Base-by-base conservation (phyloP, 2,797 vertebrate species). In the Sparidentex hasta region DNA sequence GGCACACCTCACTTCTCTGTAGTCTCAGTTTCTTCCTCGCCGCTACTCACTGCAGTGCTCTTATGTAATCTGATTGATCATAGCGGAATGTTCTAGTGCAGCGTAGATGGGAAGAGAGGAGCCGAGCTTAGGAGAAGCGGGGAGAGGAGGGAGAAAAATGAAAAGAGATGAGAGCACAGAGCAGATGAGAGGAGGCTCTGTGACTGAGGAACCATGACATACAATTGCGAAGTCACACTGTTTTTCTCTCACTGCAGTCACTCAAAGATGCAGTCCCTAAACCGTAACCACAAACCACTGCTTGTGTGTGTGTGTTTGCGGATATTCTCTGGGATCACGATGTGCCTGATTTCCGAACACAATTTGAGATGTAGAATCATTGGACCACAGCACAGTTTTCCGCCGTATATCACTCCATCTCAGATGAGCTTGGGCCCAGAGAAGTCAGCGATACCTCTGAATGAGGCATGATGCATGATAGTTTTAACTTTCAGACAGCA, bases 31-130 rank as follows among this genome's bases (percentile, higher is more conserved):
- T 67, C 47, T 78, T 82, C 70, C 55, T 85, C 0, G 8, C 81
- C 76, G 80, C 78, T 80, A 73, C 79, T 87, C 66, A 84, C 89
- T 88, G 91, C 89, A 92, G 90, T 88, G 83, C 83, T 88, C 81
- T 93, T 93, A 93, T 89, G 83, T 91, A 93, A 93, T 89, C 89
- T 90, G 87, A 91, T 79, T 88, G 89, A 89, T 92, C 80, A 76
- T 56, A 74, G 78, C 55, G 58, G 82, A 88, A 87, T 83, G 75
- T 87, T 90, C 63, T 33, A 84, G 77, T 75, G 78, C 62, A 52
- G 61, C 65, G 76, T 25, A 59, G 78, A 86, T 29, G 48, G 61
- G 29, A 81, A 54, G 63, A 59, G 46, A 75, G 71, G 47, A 69
- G 33, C 11, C 33, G 57, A 48, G 52, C 46, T 23, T 11, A 12